A percentile compares a stretch with the other conserved stretches of the same genome.
Conservation (phyloP, 2,113 vertebrate species). For the Syngnathus floridae region DNA sequence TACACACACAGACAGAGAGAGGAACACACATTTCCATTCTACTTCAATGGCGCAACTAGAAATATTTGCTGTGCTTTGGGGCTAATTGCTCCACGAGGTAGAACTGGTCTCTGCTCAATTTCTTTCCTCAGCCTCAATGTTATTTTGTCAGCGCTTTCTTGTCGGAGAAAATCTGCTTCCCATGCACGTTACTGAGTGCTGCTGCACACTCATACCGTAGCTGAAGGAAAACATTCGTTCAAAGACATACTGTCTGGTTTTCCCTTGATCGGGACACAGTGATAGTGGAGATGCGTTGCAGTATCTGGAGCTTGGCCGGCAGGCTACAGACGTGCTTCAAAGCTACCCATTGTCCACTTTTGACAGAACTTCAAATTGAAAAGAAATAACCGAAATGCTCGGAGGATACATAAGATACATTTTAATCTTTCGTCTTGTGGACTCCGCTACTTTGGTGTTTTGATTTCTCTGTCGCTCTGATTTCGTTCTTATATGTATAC, state of each 20-base stretch:
- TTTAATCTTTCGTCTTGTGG: not conserved
- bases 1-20: not conserved
- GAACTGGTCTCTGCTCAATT: not conserved
- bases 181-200: not conserved
- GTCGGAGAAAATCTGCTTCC: not conserved
- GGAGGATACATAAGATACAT: not conserved
- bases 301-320: too few relatives aligned
- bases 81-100: not conserved
- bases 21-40: not conserved
- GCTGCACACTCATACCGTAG: not conserved
- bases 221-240: slow-evolving; percentile 8
- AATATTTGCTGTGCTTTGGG: not conserved
- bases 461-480: not conserved
- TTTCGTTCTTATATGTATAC: not conserved
- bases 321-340: too few relatives aligned
- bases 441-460: too few relatives aligned
- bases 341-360: not conserved
- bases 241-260: slow-evolving; percentile 3
- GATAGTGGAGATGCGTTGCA: not conserved
- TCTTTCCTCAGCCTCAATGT: not conserved
- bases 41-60: not conserved
- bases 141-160: not conserved
- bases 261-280: not conserved
- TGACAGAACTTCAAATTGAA: not conserved
- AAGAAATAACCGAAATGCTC: not conserved